Evolutionary conservation across 2,113 vertebrate genomes (phyloP).

Genomic region (Acanthochromis polyacanthus): DNA sequence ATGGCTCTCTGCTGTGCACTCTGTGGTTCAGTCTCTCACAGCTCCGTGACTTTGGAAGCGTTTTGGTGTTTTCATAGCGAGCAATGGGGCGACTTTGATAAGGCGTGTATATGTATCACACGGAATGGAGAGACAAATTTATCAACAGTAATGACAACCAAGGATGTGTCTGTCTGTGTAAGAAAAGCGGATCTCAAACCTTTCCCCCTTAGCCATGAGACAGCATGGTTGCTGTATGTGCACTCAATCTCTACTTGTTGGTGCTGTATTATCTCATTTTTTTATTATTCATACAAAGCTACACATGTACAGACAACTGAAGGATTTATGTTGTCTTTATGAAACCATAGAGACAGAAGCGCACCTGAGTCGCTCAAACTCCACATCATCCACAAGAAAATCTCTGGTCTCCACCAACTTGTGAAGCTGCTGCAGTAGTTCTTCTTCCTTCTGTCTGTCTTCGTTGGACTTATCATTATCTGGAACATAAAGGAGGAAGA

Average conservation of each 20-base stretch:
- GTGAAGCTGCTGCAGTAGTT: constrained; percentile 91
- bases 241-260: neutral
- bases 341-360: constrained; percentile 5
- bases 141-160: neutral
- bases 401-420: constrained; percentile 93
- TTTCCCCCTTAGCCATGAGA: neutral
- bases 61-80: constrained; percentile 14
- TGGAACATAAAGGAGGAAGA: constrained; percentile 57
- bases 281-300: constrained; percentile 31
- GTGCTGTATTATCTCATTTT: neutral
- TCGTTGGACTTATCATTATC: constrained; percentile 90
- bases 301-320: neutral
- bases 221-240: neutral
- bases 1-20: constrained; percentile 8
- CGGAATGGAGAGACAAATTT: constrained; percentile 9
- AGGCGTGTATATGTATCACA: constrained; percentile 15
- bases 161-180: neutral
- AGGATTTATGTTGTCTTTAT: neutral
- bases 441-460: constrained; percentile 88
- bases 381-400: constrained; percentile 93
- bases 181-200: neutral
- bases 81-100: neutral
- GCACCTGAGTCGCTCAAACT: constrained; percentile 92
- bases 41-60: constrained; percentile 2
- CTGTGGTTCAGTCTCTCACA: neutral